Conservation (phyloP, 2,888 invertebrate genomes). For the Pilophorus perplexus region DNA sequence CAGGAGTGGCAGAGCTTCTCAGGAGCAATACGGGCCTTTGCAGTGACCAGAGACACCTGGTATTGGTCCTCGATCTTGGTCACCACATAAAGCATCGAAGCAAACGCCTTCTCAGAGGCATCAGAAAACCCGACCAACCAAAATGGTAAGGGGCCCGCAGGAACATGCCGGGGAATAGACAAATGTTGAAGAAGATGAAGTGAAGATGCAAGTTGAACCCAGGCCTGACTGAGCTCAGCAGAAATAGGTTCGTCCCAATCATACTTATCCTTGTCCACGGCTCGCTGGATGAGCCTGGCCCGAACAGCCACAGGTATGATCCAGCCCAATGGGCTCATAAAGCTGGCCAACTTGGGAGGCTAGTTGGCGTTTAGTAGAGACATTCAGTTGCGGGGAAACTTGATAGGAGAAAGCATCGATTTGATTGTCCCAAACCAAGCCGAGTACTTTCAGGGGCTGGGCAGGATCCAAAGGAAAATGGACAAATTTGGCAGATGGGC, state of each 20-base stretch:
- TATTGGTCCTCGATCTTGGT: too few species aligned
- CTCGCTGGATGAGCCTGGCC: too few species aligned
- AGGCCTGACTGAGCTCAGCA: neutral
- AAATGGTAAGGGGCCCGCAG: neutral
- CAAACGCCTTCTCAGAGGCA: too few species aligned
- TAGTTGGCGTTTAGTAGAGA: constrained; percentile 7
- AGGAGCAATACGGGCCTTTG: too few species aligned
- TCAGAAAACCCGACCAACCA: too few species aligned
- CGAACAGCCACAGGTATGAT: neutral
- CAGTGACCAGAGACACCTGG: too few species aligned
- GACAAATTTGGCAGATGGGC: neutral
- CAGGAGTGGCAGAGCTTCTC: too few species aligned
- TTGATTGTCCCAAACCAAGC: constrained; percentile 1
- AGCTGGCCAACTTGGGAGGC: constrained; percentile 18
- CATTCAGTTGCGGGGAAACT: neutral
- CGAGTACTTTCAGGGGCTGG: constrained; percentile 5
- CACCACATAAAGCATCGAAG: too few species aligned
- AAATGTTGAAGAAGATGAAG: neutral
- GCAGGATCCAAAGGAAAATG: neutral
- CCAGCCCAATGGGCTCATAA: constrained; percentile 19
- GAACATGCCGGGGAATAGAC: neutral
- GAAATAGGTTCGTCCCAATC: too few species aligned
- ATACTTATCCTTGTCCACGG: too few species aligned
- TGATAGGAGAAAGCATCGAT: constrained; percentile 2
- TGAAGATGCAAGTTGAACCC: neutral